Evolutionary conservation across 2,113 vertebrate genomes (phyloP).

Genomic region (Triplophysa siluroides): DNA sequence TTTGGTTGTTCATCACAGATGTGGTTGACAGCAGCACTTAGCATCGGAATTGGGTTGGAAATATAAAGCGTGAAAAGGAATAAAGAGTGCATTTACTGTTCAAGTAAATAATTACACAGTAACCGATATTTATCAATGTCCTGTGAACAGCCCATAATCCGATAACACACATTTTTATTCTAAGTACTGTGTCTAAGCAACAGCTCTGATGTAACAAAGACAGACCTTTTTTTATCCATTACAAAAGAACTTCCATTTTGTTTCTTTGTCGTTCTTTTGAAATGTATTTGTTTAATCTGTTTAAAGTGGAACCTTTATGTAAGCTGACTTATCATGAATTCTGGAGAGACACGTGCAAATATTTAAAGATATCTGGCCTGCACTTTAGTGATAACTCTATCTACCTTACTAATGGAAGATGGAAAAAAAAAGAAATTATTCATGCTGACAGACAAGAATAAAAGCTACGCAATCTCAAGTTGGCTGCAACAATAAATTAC

Average conservation of each 20-base stretch:
- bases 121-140: slow-evolving; percentile 30
- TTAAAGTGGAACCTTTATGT: not conserved
- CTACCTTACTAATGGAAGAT: no score
- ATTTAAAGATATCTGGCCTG: not conserved
- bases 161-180: slow-evolving; percentile 9
- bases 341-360: not conserved
- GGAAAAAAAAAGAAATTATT: no score
- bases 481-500: not conserved
- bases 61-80: slow-evolving; percentile 35
- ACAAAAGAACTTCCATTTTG: not conserved
- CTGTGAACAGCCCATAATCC: not conserved
- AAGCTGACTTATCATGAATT: no score
- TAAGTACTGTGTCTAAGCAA: not conserved
- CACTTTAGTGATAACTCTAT: no score
- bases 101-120: slow-evolving; percentile 2
- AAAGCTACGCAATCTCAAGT: not conserved
- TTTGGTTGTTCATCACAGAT: slow-evolving; percentile 3
- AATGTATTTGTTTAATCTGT: not conserved
- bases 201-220: not conserved
- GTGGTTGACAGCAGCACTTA: slow-evolving; percentile 20
- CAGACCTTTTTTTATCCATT: no score
- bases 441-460: not conserved
- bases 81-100: slow-evolving; percentile 20
- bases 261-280: not conserved
- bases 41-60: not conserved